A percentile compares a stretch with the other conserved stretches of the same genome.
Conservation (phyloP, 2,888 invertebrate species). For the Acronicta alni region DNA sequence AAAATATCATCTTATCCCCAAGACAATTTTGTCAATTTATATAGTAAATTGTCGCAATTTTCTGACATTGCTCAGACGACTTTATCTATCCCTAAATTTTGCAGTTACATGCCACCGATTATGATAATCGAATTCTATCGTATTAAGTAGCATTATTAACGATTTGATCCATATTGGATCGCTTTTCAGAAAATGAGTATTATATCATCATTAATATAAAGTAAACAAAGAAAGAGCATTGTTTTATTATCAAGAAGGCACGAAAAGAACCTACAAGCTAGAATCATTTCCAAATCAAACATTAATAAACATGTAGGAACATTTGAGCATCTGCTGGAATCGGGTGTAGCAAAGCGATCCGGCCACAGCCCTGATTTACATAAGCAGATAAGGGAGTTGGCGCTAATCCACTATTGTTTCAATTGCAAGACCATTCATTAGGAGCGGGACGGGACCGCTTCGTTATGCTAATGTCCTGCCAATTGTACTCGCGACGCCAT, state of each 20-base stretch:
- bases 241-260: not conserved
- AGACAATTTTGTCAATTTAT: too few species aligned
- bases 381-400: slow-evolving; percentile 77
- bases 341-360: slow-evolving; percentile 50
- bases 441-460: slow-evolving; percentile 68
- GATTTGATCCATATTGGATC: too few species aligned
- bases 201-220: too few species aligned
- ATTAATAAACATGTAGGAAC: slow-evolving; percentile 34
- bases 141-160: too few species aligned
- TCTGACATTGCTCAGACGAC: too few species aligned
- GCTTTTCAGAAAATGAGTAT: too few species aligned
- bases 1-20: too few species aligned
- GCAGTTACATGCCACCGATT: too few species aligned
- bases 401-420: slow-evolving; percentile 83
- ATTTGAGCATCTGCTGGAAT: slow-evolving; percentile 39
- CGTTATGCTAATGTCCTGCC: slow-evolving; percentile 81
- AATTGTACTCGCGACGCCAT: slow-evolving; percentile 62
- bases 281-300: slow-evolving; percentile 28
- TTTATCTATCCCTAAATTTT: too few species aligned
- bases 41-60: too few species aligned
- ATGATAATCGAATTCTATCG: too few species aligned
- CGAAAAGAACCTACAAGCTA: slow-evolving; percentile 12
- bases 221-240: not conserved
- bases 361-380: slow-evolving; percentile 66
- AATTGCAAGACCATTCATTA: slow-evolving; percentile 85